Base-by-base conservation (phyloP, 2,113 vertebrate genomes). In the Pavo muticus region DNA sequence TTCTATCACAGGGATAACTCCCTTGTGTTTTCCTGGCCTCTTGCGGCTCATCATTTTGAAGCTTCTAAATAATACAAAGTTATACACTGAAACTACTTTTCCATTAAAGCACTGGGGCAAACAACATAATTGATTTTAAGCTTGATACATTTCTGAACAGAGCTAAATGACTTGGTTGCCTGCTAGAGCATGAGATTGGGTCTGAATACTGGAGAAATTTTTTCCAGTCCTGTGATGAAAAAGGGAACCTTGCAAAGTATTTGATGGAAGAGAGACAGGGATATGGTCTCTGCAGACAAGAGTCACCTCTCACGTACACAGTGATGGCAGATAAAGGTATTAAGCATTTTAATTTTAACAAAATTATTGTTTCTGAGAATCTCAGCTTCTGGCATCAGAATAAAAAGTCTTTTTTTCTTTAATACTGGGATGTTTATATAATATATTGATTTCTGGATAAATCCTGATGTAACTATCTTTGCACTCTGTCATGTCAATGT, bases 381-480 rank as follows among this genome's bases (percentile, higher is more conserved):
- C n/a, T 14, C 48, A 73, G 2, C 19, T 87, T 88, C 56, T 82
- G 57, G 9, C 16, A 77, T 54, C 37, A 59, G 45, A 54, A 50
- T 72, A 59, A 25, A 60, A 59, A 68, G 48, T 20, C 5, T 40
- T 14, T 63, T 63, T 56, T 76, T 84, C 52, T n/a, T 48, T 32
- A 78, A 64, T 11, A 75, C 24, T 12, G 3, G 9, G 7, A 30
- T 39, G 84, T 61, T 65, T 81, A 67, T 27, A 27, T 11, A 67
- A 64, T 87, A 78, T 57, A 84, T 61, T 81, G 60, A 91, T 30
- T 44, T 21, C 20, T 94, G 67, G 90, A 83, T 80, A 84, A 84
- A 63, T 91, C 72, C 56, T 65, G 83, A 65, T 75, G 47, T 70
- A 47, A 82, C 48, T 40, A 72, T 61, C 65, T 96, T 96, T 94